Evolutionary conservation across 1,140 invertebrate genomes (phyloP), one percentile per base, ranked within the genome.

Genomic region (Colletes latitarsis): DNA sequence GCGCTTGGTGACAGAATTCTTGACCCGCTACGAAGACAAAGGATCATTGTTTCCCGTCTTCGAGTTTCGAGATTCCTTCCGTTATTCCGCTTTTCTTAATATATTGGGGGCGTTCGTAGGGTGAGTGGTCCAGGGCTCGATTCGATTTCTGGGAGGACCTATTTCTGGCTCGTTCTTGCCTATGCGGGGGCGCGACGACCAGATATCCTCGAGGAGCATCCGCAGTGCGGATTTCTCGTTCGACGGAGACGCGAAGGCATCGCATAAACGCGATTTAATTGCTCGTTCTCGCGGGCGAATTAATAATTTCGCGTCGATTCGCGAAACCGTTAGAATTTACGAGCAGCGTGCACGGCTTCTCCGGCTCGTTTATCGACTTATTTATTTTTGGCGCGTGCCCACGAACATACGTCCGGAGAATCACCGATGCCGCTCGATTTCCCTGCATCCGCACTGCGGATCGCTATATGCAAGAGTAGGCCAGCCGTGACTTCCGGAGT

Each of bases 221-320:
- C 75, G 75, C 75, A 77, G 10, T 77, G 75, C 75, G 46, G 75
- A 77, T 60, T 55, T 43, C 49, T 46, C n/a, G 21, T 49, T 17
- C 14, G 14, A 15, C 14, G 58, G 4, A 30, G 17, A 43, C 10
- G 6, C 10, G n/a, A 10, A 2, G 30, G 30, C 30, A 30, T 30
- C 30, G 30, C 30, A 46, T 55, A 46, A 62, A 39, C 4, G 21
- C 21, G 60, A 14, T 62, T 62, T 62, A 62, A 62, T 62, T 39
- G 60, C 21, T 15, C n/a, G 19, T 21, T 21, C 14, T 12, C 49
- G 10, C 4, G 14, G 14, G 12, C 14, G 49, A 52, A 52, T 52
- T 52, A 52, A 52, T 52, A 52, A 14, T 52, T 52, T 52, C 43
- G 43, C 43, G 14, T 52, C 49, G 49, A 30, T 30, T 10, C 49